Base-by-base conservation (phyloP, 2,888 invertebrate species). In the Dasysyrphus tricinctus region DNA sequence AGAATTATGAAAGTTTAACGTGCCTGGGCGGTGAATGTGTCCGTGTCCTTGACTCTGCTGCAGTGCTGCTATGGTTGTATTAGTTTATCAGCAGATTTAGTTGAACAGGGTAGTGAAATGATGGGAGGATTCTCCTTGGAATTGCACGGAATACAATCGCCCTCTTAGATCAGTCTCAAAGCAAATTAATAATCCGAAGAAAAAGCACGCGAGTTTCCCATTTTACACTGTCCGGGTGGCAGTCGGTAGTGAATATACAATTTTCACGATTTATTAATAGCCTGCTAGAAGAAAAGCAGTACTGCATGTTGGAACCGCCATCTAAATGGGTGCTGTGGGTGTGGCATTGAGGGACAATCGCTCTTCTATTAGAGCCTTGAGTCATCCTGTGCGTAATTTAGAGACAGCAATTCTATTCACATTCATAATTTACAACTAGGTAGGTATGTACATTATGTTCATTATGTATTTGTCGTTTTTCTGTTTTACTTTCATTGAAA, bases 261-360 rank as follows among this genome's bases (percentile, higher is more conserved):
- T 78, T 54, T 54, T 70, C 69, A 59, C 47, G 59, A 69, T 70
- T 86, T 86, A 86, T 78, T 77, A 86, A 86, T 86, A 81, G 70
- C 69, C 37, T 69, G 61, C 56, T n/a, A 51, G 32, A 32, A 57
- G 47, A 12, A 47, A 19, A 37, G 47, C 7, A 51, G n/a, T 37
- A 12, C 14, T 44, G 11, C 11, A 51, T 7, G 16, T 47, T 16
- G 44, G 47, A 12, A 73, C n/a, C 42, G 14, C 34, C 16, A 34
- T 8, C 4, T 8, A 61, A 49, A n/a, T 34, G 24, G 54, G 51
- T 73, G 59, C 1, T 44, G 69, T 70, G 85, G 81, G 85, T 78
- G 85, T 81, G 81, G 85, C 85, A 70, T 37, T 47, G 63, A 74
- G 85, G 69, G 65, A 86, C 57, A 57, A 54, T 39, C 19, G 37